phyloP scores from a whole-genome alignment of 2,113 vertebrate species.

The Nyctibius bracteatus region DNA sequence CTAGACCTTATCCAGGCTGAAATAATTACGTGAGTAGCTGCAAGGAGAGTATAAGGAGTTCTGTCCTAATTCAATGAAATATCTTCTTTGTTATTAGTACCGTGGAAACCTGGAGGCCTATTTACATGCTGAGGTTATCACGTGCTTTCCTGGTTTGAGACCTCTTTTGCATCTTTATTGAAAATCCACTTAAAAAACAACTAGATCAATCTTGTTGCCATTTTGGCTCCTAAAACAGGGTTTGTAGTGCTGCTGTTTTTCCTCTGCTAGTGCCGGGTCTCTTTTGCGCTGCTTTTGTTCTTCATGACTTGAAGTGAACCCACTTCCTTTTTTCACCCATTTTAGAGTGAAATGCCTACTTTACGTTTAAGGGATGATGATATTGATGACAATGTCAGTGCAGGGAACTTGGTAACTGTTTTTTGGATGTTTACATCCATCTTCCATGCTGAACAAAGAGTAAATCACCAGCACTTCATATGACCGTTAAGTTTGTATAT shows the following conservation, averaged over 20 bases:
- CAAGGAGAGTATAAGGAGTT: neutral
- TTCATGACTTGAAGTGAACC: neutral
- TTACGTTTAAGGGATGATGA: neutral
- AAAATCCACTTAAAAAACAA: neutral
- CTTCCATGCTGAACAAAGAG: neutral
- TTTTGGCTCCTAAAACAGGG: neutral
- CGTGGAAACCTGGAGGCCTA: neutral
- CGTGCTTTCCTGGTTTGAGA: neutral
- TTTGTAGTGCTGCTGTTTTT: neutral
- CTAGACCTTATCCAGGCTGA: neutral
- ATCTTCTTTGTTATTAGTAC: neutral
- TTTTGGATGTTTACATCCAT: neutral
- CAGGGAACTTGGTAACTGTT: neutral
- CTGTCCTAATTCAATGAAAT: neutral
- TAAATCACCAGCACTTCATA: neutral
- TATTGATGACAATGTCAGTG: neutral
- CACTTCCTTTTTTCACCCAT: neutral
- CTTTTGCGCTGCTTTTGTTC: neutral
- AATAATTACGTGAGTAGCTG: neutral
- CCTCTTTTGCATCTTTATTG: neutral
- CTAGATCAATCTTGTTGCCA: neutral
- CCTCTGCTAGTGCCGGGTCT: neutral
- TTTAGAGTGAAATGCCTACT: neutral
- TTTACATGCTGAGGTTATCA: neutral
- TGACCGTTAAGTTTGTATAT: neutral